Percentiles rank a stretch among this genome's conserved stretches.
These are phyloP conservation scores for Aphis gossypii DNA, from an alignment of 1,140 invertebrate species.

Conservation along the genomic window DNA sequence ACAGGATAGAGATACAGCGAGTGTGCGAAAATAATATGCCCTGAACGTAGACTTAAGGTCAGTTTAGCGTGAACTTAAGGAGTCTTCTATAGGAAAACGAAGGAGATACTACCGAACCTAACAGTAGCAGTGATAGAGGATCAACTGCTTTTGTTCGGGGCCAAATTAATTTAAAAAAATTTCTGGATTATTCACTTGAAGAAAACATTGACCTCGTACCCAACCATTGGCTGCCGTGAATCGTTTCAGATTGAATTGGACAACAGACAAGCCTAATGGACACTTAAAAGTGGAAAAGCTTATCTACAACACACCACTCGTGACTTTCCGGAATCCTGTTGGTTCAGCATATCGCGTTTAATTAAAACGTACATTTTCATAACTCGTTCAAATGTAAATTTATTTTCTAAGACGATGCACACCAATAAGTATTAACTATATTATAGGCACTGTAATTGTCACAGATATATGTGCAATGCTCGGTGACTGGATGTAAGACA, in stretches of 20 bases:
- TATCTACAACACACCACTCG: slow-evolving; percentile 38
- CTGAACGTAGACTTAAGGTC: not conserved
- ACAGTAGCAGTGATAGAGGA: not conserved
- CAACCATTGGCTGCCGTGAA: not conserved
- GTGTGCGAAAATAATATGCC: not conserved
- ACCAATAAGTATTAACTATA: not conserved
- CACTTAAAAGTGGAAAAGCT: slow-evolving; percentile 32
- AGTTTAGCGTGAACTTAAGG: not conserved
- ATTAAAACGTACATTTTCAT: slow-evolving; percentile 22
- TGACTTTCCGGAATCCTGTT: not conserved
- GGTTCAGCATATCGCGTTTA: not conserved
- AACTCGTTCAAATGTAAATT: slow-evolving; percentile 6
- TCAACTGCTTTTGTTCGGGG: not conserved
- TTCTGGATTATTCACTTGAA: slow-evolving; percentile 23
- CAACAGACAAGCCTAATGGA: not conserved
- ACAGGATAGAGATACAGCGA: not conserved
- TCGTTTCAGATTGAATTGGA: not conserved
- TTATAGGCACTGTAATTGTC: not conserved
- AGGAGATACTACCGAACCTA: not conserved
- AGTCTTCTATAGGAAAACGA: not conserved
- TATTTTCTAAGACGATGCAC: slow-evolving; percentile 14
- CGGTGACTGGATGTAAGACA: not conserved
- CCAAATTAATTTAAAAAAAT: slow-evolving; percentile 32
- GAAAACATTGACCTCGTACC: not conserved
- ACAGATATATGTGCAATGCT: not conserved